Evolutionary conservation across 1,140 invertebrate genomes (phyloP), one percentile per base, ranked within the genome.

Genomic region (Tetramorium parvispinum): DNA sequence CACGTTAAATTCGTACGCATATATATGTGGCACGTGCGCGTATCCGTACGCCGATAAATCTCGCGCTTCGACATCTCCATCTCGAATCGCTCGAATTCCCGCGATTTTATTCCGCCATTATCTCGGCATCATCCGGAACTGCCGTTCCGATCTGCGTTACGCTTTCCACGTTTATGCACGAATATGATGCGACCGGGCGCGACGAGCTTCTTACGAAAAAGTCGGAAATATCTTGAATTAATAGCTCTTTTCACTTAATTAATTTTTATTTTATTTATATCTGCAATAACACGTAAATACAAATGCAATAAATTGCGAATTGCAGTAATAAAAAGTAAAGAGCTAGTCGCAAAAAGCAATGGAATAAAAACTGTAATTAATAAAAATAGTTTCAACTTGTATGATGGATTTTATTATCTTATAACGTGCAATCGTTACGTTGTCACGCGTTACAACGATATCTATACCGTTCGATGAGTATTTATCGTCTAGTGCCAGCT

Each of bases 51-150:
- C 59, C 83, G 83, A 89, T 88, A 89, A 89, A 89, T 89, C 87
- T 77, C 66, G 18, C 13, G 32, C 85, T 86, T 71, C 88, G 87
- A 88, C 88, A 85, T 88, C 88, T 89, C 82, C 76, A 77, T 89
- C 75, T 76, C 86, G 70, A 61, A 68, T 68, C 88, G 73, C 75
- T 71, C 87, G 49, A n/a, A 81, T 81, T 37, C 40, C 24, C 40
- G 18, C 76, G 55, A 32, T 89, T 76, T 89, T 87, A 89, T 88
- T 87, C 73, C 78, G 49, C 76, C 73, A 78, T 87, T 87, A 87
- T 83, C 49, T 49, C 16, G 37, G 40, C 55, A 89, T 89, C 65
- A 57, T 59, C 51, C 66, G 57, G 46, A 78, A 87, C 65, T 82
- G 78, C 27, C 55, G 46, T 63, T 32, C 40, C 55, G 37, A 75